phyloP scores from a whole-genome alignment of 1,140 invertebrate species.

The Caenorhabditis elegans region DNA sequence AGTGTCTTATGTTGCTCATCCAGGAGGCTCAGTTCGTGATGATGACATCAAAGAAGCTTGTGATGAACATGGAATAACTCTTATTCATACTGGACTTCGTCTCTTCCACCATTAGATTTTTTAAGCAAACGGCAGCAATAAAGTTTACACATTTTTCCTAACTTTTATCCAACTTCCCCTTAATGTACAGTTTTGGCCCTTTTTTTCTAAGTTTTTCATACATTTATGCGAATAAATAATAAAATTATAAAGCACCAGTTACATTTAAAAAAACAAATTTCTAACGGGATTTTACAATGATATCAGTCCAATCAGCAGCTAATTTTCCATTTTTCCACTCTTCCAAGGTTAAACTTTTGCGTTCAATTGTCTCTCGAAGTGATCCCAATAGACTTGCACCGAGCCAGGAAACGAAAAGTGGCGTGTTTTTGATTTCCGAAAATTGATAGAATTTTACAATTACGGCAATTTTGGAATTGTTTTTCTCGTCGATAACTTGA shows the following conservation, averaged over 20 bases:
- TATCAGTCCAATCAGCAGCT: not conserved
- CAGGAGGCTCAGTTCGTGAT: slow-evolving; percentile 80
- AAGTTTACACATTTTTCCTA: not conserved
- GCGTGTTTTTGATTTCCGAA: not conserved
- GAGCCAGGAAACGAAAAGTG: not conserved
- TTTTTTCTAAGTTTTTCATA: not conserved
- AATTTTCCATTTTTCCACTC: not conserved
- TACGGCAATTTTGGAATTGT: not conserved
- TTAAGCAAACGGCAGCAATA: not conserved
- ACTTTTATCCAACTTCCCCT: not conserved
- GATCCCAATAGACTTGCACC: slow-evolving; percentile 4
- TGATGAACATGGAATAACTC: slow-evolving; percentile 82
- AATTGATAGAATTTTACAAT: not conserved
- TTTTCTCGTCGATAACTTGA: not conserved
- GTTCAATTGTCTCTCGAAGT: not conserved
- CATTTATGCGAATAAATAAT: not conserved
- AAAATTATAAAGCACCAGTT: not conserved
- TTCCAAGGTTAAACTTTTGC: not conserved
- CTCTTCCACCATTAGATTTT: slow-evolving; percentile 89
- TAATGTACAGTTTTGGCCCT: not conserved
- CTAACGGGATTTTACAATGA: not conserved
- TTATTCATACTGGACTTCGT: slow-evolving; percentile 86
- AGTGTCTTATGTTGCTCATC: slow-evolving; percentile 87
- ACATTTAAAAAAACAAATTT: not conserved
- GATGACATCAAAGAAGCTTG: slow-evolving; percentile 85